Conservation (phyloP, 2,113 vertebrate genomes). For the Scomber japonicus region DNA sequence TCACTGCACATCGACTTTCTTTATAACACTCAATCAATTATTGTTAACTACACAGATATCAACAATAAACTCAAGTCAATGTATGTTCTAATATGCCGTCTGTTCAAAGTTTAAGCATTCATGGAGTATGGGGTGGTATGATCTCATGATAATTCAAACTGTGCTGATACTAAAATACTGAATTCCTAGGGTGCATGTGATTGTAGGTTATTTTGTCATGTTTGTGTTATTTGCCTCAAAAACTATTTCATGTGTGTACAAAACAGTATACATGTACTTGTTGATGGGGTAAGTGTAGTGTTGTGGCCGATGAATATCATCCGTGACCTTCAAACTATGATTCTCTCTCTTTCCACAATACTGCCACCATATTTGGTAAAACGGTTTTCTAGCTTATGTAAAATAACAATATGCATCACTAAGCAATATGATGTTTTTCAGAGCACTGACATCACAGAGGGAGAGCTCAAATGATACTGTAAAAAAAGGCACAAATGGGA, state of each 20-base stretch:
- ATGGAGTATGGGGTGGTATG: neutral
- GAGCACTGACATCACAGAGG: neutral
- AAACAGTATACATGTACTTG: neutral
- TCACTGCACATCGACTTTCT: neutral
- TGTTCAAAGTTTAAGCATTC: neutral
- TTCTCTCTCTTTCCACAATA: neutral
- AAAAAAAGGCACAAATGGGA: slow-evolving; percentile 3
- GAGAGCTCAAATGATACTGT: slow-evolving; percentile 8
- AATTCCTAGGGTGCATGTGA: too few relatives aligned
- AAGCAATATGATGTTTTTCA: neutral
- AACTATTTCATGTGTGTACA: neutral
- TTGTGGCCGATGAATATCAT: neutral
- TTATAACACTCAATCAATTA: neutral
- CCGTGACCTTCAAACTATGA: neutral
- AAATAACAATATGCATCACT: slow-evolving; percentile 22
- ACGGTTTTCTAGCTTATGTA: neutral
- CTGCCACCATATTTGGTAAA: neutral
- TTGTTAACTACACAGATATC: neutral
- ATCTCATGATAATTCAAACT: too few relatives aligned
- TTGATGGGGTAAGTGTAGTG: neutral
- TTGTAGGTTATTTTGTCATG: too few relatives aligned
- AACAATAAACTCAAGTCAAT: neutral
- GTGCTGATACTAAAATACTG: too few relatives aligned
- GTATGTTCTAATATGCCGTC: neutral
- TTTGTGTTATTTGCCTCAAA: too few relatives aligned